Conservation (phyloP, 2,113 vertebrate genomes). For the Triplophysa rosa region DNA sequence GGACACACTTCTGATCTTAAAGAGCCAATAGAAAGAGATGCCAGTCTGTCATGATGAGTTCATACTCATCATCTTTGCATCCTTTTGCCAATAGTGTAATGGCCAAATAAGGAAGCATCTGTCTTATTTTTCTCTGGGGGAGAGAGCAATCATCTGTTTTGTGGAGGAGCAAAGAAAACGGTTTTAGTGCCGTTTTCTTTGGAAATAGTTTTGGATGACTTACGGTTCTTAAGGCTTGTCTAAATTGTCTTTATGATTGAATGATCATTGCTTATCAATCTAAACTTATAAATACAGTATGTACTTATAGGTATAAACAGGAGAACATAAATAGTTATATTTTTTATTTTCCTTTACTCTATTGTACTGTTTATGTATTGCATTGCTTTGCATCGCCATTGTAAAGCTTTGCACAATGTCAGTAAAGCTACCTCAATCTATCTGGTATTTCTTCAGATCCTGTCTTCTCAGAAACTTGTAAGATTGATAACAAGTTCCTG, state of each 20-base stretch:
- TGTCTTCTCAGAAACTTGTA: conserved; percentile 84
- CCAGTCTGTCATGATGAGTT: conserved; percentile 61
- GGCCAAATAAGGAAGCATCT: conserved; percentile 74
- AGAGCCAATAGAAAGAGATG: conserved; percentile 62
- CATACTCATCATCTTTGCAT: conserved; percentile 46
- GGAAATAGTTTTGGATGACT: neutral
- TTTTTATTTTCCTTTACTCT: too few species aligned
- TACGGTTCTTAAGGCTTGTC: too few species aligned
- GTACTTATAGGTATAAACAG: too few species aligned
- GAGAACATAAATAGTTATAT: too few species aligned
- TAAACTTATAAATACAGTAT: too few species aligned
- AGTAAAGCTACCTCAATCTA: too few species aligned
- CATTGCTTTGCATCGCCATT: too few species aligned
- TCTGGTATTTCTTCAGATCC: conserved; percentile 75
- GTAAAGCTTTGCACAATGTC: too few species aligned
- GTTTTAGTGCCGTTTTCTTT: neutral
- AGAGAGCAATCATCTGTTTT: conserved; percentile 46
- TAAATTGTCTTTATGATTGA: too few species aligned
- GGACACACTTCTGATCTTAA: conserved; percentile 58
- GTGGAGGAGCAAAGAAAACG: conserved; percentile 30
- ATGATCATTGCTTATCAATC: too few species aligned
- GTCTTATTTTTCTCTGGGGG: conserved; percentile 51
- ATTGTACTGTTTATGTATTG: too few species aligned
- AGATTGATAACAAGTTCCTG: conserved; percentile 90
- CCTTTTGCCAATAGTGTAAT: conserved; percentile 52